Percentiles rank a stretch among this genome's conserved stretches.
Conservation (phyloP, 2,888 invertebrate genomes). For the Noctuana brunneofusca region DNA sequence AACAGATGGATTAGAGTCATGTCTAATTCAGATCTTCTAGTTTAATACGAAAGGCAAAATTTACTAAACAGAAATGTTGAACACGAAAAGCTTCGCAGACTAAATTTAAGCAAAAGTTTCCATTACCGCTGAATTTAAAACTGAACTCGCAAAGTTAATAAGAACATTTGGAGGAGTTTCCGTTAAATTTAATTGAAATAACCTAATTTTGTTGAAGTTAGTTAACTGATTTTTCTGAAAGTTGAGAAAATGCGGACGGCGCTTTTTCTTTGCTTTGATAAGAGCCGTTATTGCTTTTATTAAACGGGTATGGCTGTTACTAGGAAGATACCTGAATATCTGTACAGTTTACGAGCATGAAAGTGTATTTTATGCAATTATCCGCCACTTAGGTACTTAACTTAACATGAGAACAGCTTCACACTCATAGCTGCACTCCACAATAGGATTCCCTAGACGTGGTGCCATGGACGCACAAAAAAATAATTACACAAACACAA, state of each 20-base stretch:
- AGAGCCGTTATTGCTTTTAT: slow-evolving; percentile 17
- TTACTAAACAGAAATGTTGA: slow-evolving; percentile 2
- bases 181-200: slow-evolving; percentile 33
- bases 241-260: slow-evolving; percentile 21
- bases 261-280: slow-evolving; percentile 5
- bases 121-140: slow-evolving; percentile 31
- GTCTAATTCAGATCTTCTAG: too few relatives aligned
- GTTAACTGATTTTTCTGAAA: slow-evolving; percentile 27
- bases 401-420: too few relatives aligned
- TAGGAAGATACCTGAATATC: not conserved
- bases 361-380: too few relatives aligned
- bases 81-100: slow-evolving; percentile 4
- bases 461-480: too few relatives aligned
- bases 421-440: too few relatives aligned
- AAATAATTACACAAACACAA: too few relatives aligned
- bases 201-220: slow-evolving; percentile 31
- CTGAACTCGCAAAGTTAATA: slow-evolving; percentile 31
- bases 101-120: slow-evolving; percentile 15
- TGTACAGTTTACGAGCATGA: not conserved
- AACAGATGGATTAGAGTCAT: too few relatives aligned
- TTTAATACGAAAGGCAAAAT: not conserved
- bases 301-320: slow-evolving; percentile 2
- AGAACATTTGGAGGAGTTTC: slow-evolving; percentile 29
- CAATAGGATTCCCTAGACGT: too few relatives aligned
- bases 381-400: too few relatives aligned